phyloP scores from a whole-genome alignment of 2,888 invertebrate species.

The Hypolimnas misippus region DNA sequence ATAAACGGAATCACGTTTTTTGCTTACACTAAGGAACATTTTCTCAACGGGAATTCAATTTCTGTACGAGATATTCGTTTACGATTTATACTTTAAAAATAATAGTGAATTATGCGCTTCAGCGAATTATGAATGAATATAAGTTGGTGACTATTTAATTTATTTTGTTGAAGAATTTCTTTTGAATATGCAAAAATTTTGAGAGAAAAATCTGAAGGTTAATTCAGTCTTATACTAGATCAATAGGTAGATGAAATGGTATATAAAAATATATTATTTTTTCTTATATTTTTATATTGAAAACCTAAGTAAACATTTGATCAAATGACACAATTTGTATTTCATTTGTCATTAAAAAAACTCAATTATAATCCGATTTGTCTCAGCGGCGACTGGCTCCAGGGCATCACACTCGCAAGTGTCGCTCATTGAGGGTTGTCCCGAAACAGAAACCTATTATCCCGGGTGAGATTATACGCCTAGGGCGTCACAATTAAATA shows the following conservation, averaged over 20 bases:
- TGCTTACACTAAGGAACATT: conserved; percentile 84
- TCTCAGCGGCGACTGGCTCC: conserved; percentile 73
- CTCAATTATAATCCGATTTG: conserved; percentile 82
- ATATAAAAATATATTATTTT: neutral
- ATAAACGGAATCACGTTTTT: conserved; percentile 84
- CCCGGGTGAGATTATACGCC: conserved; percentile 85
- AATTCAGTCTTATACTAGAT: no score
- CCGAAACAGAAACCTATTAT: conserved; percentile 85
- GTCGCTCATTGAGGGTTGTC: conserved; percentile 80
- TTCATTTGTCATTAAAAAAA: conserved; percentile 73
- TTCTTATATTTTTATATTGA: neutral
- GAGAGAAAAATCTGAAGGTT: no score
- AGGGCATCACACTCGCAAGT: conserved; percentile 80
- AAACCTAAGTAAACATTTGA: conserved; percentile 6
- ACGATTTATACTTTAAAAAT: conserved; percentile 44
- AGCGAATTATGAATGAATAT: neutral
- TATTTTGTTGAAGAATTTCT: neutral
- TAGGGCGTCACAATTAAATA: conserved; percentile 85
- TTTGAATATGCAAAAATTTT: neutral
- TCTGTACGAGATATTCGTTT: conserved; percentile 50
- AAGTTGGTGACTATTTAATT: neutral
- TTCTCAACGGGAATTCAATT: conserved; percentile 82
- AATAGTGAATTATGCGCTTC: conserved; percentile 18
- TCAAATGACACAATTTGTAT: conserved; percentile 33
- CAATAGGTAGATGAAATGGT: neutral